Conservation (phyloP, 2,888 invertebrate species). For the Punctoribates punctum region DNA sequence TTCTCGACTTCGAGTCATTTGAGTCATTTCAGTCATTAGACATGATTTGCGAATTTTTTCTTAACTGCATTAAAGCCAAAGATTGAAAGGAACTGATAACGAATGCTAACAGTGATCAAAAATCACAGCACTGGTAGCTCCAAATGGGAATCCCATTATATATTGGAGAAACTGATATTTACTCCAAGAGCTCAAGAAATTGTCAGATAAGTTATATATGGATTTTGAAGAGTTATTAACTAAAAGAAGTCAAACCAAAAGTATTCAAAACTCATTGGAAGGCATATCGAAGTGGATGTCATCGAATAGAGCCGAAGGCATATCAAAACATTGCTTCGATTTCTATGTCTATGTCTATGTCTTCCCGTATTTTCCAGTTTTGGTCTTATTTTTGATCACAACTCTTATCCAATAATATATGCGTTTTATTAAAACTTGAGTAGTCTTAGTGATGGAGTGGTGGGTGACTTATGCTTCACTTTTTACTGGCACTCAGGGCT, state of each 20-base stretch:
- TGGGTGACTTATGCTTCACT: conserved; percentile 33
- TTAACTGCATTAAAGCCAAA: conserved; percentile 1
- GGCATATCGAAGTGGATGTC: no score
- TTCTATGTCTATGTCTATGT: no score
- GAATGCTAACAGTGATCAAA: background rate
- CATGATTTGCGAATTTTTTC: conserved; percentile 28
- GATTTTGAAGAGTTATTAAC: background rate
- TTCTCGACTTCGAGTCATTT: conserved; percentile 9
- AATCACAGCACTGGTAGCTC: background rate
- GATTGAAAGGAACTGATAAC: background rate
- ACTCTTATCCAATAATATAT: background rate
- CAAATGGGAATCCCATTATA: background rate
- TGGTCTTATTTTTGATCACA: background rate
- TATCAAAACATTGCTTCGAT: background rate
- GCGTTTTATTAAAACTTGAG: conserved; percentile 2
- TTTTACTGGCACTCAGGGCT: conserved; percentile 35
- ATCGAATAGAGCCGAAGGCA: conserved; percentile 16
- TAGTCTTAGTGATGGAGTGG: conserved; percentile 8
- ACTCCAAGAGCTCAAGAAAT: background rate
- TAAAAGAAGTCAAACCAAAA: background rate
- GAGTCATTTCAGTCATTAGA: conserved; percentile 31
- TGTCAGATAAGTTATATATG: conserved; percentile 10
- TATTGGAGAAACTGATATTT: conserved; percentile 3
- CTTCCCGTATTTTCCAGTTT: conserved; percentile 10
- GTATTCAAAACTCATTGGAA: background rate